Percentiles rank a stretch among this genome's conserved stretches.
These are phyloP conservation scores for Decapterus maruadsi DNA, from an alignment of 2,797 vertebrate species.

Conservation along the genomic window DNA sequence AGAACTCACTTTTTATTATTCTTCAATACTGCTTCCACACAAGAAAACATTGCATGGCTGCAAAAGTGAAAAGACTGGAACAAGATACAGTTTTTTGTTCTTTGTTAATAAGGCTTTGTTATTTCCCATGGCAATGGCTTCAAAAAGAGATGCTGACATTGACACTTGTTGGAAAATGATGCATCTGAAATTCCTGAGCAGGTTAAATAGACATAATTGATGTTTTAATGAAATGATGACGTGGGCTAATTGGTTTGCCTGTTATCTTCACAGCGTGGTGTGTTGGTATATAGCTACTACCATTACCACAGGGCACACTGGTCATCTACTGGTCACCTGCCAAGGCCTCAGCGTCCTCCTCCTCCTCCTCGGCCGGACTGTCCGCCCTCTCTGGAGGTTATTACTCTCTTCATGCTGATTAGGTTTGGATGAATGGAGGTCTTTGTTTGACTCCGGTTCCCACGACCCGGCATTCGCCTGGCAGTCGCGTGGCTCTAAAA, in stretches of 20 bases:
- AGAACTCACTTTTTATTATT: no score
- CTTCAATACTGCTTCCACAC: no score
- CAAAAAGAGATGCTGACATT: neutral
- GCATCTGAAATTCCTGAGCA: no score
- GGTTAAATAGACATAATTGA: neutral
- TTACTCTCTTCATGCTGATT: conserved; percentile 90
- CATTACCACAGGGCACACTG: conserved; percentile 19
- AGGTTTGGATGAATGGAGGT: conserved; percentile 88
- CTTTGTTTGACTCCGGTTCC: conserved; percentile 91
- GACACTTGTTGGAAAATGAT: neutral
- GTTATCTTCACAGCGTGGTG: neutral
- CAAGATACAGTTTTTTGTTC: neutral
- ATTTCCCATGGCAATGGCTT: neutral
- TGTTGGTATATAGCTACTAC: neutral
- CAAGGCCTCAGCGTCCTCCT: conserved; percentile 38
- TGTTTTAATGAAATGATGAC: neutral
- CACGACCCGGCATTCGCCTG: conserved; percentile 89
- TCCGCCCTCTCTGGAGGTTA: conserved; percentile 84
- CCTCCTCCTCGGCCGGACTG: conserved; percentile 64
- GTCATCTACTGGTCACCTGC: conserved; percentile 54
- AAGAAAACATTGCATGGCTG: neutral
- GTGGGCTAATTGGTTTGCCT: neutral
- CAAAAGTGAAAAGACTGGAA: neutral
- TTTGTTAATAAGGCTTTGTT: neutral
- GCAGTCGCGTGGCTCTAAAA: conserved; percentile 89